Evolutionary conservation across 2,113 vertebrate species (phyloP).

Genomic region (Callospermophilus lateralis): DNA sequence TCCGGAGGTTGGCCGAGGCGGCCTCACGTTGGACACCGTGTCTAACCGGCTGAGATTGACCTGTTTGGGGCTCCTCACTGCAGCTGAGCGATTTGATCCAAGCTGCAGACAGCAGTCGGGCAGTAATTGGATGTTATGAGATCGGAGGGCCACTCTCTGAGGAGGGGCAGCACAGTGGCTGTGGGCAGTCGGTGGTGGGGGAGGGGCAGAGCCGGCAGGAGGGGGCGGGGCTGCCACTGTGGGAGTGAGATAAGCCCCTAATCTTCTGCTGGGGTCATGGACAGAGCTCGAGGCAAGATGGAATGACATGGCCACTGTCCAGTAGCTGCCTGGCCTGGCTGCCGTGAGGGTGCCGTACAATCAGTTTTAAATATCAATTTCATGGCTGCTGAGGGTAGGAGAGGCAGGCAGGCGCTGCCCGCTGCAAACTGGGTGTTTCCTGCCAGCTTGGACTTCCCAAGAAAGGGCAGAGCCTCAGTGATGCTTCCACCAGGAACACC

Average conservation of each 20-base stretch:
- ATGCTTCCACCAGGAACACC: rapidly evolving
- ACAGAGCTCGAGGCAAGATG: constrained; percentile 39
- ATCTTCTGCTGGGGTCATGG: constrained; percentile 51
- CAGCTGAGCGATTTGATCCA: constrained; percentile 76
- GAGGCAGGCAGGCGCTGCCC: background rate
- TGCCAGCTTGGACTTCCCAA: background rate
- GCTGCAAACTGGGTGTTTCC: background rate
- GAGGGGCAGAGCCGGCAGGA: background rate
- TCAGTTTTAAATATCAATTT: constrained; percentile 81
- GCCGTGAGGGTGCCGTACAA: background rate
- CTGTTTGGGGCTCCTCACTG: constrained; percentile 65
- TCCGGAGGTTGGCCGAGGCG: background rate
- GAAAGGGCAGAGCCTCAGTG: rapidly evolving
- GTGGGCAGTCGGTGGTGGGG: background rate
- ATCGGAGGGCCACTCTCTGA: background rate
- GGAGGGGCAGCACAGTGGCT: background rate
- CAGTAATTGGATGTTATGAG: constrained; percentile 81
- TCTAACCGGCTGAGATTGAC: constrained; percentile 81
- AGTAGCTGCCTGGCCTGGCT: background rate
- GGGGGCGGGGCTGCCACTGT: constrained; percentile 22
- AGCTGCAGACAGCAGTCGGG: constrained; percentile 65
- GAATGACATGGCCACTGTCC: background rate
- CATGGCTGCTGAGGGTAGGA: constrained; percentile 24
- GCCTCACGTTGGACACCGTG: constrained; percentile 72
- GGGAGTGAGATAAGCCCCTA: constrained; percentile 72